A percentile compares a stretch with the other conserved stretches of the same genome.
These are phyloP conservation scores for Stenoptilia bipunctidactyla DNA, from an alignment of 2,888 invertebrate species.

Conservation along the genomic window DNA sequence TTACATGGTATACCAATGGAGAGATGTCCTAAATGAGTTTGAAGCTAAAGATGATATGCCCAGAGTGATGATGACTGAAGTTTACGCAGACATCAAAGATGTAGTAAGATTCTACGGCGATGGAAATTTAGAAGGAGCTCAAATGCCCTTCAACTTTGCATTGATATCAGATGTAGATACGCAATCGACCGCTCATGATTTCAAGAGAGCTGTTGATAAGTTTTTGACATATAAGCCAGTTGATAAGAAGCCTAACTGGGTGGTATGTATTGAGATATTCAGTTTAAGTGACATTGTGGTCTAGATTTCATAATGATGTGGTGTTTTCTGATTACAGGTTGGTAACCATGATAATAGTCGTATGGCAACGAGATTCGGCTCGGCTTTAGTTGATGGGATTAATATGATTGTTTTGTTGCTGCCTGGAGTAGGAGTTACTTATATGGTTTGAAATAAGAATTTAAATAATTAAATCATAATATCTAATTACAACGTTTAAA, in stretches of 20 bases:
- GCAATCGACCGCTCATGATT: conserved; percentile 72
- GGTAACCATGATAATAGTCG: conserved; percentile 79
- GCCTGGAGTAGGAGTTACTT: conserved; percentile 82
- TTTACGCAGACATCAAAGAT: conserved; percentile 72
- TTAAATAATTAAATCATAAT: no score
- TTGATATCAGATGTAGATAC: conserved; percentile 73
- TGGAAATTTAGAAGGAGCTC: conserved; percentile 70
- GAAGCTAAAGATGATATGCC: conserved; percentile 45
- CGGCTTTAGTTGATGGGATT: conserved; percentile 74
- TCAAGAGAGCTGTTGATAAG: conserved; percentile 71
- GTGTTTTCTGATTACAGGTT: conserved; percentile 47
- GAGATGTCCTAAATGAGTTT: conserved; percentile 73
- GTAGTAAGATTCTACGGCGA: conserved; percentile 77
- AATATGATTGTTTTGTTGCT: conserved; percentile 80
- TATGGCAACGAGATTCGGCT: conserved; percentile 73
- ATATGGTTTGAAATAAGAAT: no score
- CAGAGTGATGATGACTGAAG: conserved; percentile 83
- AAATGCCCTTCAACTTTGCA: conserved; percentile 85
- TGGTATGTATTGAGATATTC: conserved; percentile 64
- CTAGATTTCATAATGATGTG: neutral
- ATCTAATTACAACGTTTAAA: no score
- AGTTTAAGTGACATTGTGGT: neutral
- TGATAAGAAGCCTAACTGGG: conserved; percentile 78
- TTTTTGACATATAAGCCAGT: conserved; percentile 76
- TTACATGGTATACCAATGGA: conserved; percentile 76